Evolutionary conservation across 2,797 vertebrate species (phyloP).

Genomic region (Chloroceryle inda): DNA sequence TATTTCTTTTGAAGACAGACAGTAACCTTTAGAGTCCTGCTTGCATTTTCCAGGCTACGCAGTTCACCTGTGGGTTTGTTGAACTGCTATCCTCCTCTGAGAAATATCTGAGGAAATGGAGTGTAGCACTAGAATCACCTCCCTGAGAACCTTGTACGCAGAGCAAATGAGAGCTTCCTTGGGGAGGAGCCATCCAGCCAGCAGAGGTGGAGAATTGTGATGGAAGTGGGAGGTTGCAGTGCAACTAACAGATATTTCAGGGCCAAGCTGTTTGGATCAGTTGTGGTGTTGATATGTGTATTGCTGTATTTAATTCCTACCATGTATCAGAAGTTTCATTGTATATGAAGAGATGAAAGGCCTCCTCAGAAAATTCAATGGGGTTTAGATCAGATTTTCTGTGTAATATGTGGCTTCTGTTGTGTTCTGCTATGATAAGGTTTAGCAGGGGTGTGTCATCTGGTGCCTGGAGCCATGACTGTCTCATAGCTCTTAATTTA

Average conservation of each 20-base stretch:
- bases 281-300: neutral
- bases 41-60: neutral
- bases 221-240: neutral
- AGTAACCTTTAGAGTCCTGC: neutral
- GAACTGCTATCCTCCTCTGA: neutral
- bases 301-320: neutral
- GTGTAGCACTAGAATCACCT: neutral
- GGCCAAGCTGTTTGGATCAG: neutral
- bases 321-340: neutral
- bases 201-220: neutral
- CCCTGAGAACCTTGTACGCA: neutral
- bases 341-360: neutral
- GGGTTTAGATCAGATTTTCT: neutral
- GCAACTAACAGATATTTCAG: neutral
- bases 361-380: neutral
- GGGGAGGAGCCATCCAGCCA: neutral
- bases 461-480: neutral
- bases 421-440: neutral
- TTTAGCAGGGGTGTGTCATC: neutral
- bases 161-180: neutral
- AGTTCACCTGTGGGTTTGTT: neutral
- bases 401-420: neutral
- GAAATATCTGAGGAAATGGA: neutral
- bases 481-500: constrained; percentile 5
- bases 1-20: neutral